These are phyloP conservation scores for Solen grandis DNA, from an alignment of 1,140 invertebrate species.

Conservation along the genomic window DNA sequence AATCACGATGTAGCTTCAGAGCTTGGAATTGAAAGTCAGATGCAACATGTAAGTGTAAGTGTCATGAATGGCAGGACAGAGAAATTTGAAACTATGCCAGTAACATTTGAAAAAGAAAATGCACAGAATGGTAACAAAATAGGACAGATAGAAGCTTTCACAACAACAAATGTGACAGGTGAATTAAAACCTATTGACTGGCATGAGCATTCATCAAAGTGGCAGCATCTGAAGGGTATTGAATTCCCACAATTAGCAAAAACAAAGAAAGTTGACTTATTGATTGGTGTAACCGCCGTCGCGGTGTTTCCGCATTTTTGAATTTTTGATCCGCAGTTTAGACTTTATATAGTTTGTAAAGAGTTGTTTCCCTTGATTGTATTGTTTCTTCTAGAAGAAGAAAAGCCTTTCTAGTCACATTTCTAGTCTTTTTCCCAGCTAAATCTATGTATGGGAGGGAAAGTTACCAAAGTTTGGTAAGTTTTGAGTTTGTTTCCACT, in stretches of 20 bases:
- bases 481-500: too few relatives aligned
- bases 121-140: background rate
- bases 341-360: too few relatives aligned
- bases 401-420: too few relatives aligned
- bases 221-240: conserved; percentile 12
- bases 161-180: conserved; percentile 7
- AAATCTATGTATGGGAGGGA: too few relatives aligned
- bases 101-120: conserved; percentile 9
- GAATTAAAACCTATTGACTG: background rate
- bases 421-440: too few relatives aligned
- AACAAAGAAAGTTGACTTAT: background rate
- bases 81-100: conserved; percentile 21
- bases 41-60: background rate
- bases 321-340: too few relatives aligned
- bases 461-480: too few relatives aligned
- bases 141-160: conserved; percentile 5
- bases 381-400: too few relatives aligned
- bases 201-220: background rate
- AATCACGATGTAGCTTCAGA: conserved; percentile 17
- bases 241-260: conserved; percentile 11
- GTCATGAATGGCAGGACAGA: background rate
- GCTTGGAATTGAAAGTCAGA: background rate
- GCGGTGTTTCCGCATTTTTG: too few relatives aligned
- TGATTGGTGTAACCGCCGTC: conserved; percentile 18
- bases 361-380: too few relatives aligned